Evolutionary conservation across 2,113 vertebrate genomes (phyloP).

Genomic region (Boulengeromyrus knoepffleri): DNA sequence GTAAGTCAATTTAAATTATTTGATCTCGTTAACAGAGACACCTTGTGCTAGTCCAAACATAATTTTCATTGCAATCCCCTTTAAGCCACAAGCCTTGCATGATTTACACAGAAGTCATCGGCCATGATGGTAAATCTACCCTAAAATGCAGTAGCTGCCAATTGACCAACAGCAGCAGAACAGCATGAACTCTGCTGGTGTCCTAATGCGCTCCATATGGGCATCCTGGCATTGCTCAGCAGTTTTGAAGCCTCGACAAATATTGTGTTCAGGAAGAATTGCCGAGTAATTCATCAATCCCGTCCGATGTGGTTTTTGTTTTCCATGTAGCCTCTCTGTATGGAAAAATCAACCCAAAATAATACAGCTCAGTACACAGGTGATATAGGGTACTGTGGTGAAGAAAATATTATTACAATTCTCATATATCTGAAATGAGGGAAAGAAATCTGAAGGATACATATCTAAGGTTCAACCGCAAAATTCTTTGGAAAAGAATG

Average conservation of each 20-base stretch:
- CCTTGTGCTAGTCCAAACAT: slow-evolving; percentile 1
- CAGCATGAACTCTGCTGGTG: slow-evolving; percentile 16
- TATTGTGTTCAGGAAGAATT: not conserved
- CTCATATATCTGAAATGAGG: not conserved
- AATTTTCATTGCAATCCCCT: slow-evolving; percentile 3
- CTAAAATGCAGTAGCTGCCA: slow-evolving; percentile 3
- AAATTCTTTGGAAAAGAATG: not conserved
- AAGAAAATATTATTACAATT: not conserved
- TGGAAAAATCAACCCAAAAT: not conserved
- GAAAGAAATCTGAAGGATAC: not conserved
- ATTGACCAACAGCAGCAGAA: slow-evolving; percentile 9
- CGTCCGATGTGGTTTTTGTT: slow-evolving; percentile 1
- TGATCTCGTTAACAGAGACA: slow-evolving; percentile 9
- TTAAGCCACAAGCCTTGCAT: slow-evolving; percentile 14
- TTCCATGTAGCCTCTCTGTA: not conserved
- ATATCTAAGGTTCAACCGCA: not conserved
- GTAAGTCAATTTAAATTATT: not conserved
- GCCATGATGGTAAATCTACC: slow-evolving; percentile 10
- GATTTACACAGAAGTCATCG: not conserved
- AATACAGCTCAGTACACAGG: not conserved
- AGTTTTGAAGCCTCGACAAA: not conserved
- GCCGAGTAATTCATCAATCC: slow-evolving; percentile 21
- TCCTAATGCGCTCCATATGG: slow-evolving; percentile 23
- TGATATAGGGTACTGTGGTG: not conserved
- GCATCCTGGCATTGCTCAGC: slow-evolving; percentile 14